Evolutionary conservation across 2,888 invertebrate genomes (phyloP), one percentile per base, ranked within the genome.

Genomic region (Pinctada fucata): DNA sequence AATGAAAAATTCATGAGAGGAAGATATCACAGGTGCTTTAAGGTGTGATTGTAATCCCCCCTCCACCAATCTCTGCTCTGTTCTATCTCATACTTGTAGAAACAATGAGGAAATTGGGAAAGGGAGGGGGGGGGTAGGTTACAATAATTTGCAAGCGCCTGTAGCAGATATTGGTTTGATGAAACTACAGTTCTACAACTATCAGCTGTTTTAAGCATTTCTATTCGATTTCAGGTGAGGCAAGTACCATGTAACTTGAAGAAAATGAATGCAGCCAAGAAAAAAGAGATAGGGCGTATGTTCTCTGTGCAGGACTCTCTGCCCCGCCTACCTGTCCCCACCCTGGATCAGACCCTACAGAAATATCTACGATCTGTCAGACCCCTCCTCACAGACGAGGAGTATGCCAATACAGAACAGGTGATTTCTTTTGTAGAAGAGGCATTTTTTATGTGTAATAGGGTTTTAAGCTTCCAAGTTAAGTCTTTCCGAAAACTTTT

Each of bases 241-340:
- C 74, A 51, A 8, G 69, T 75, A n/a, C 31, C 74, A 45, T 52
- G 74, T 69, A 78, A 74, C 10, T 50, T 74, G 47, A 63, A 71
- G 45, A 79, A 52, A n/a, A 79, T 79, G 79, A 68, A 69, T 31
- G 66, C 75, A 2, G 16, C 67, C n/a, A 64, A 73, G 4, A 78
- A 68, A 47, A 72, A 52, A 68, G 75, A 68, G 48, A 63, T 79
- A 6, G 89, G 88, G n/a, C 84, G 88, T 64, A 88, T 88, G 85
- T 89, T 89, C 72, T 87, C 89, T 31, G 76, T 88, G 5, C 90
- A 91, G 80, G 86, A 89, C 74, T 84, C 86, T 2, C 81, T 93
- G 45, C 92, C 92, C 0, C 82, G 84, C 6, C 88, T 93, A 47
- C 93, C 93, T 6, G 92, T 93, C 2, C 93, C 93, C 3, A 86